Evolutionary conservation across 2,888 invertebrate genomes (phyloP).

Genomic region (Synergus gifuensis): DNA sequence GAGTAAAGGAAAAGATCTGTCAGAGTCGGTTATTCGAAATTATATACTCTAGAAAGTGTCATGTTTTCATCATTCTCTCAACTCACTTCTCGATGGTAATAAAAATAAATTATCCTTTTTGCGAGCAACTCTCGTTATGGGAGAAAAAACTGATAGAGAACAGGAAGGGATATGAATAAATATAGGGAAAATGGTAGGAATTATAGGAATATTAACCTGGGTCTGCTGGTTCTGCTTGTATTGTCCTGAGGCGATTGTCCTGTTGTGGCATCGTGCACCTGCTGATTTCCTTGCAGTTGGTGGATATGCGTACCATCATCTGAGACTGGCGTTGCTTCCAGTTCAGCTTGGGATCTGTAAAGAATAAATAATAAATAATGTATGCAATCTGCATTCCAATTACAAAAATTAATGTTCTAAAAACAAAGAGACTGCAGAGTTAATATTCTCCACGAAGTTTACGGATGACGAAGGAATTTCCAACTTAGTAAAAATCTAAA

Average conservation of each 20-base stretch:
- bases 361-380: conserved; percentile 25
- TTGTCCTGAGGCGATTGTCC: conserved; percentile 48
- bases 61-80: conserved; percentile 5
- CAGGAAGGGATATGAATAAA: background rate
- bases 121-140: background rate
- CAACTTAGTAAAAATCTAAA: conserved; percentile 21
- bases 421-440: conserved; percentile 17
- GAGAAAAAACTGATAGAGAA: background rate
- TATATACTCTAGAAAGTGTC: conserved; percentile 24
- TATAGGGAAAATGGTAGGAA: background rate
- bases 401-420: background rate
- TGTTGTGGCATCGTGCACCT: conserved; percentile 27
- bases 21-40: conserved; percentile 8
- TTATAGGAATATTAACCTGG: conserved; percentile 42
- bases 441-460: conserved; percentile 35
- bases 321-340: conserved; percentile 60
- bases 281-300: conserved; percentile 49
- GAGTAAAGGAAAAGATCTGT: background rate
- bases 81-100: background rate
- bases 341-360: conserved; percentile 69
- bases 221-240: conserved; percentile 32
- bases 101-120: conserved; percentile 17
- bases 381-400: background rate
- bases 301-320: conserved; percentile 62
- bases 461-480: conserved; percentile 30